Conservation (phyloP, 2,113 vertebrate species). For the Sander vitreus region DNA sequence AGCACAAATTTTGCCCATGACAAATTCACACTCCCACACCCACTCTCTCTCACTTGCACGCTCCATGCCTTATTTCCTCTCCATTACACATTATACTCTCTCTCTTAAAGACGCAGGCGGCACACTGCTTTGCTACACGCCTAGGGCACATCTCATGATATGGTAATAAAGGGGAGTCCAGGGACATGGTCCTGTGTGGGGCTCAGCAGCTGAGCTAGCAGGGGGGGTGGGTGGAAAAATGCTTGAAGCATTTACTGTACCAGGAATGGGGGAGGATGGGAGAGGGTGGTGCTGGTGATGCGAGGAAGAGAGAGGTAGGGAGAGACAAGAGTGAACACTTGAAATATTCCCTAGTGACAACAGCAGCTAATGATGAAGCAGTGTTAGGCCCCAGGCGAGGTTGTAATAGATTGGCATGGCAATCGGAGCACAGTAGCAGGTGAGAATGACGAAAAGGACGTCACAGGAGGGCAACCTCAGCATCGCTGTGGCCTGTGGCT, state of each 20-base stretch:
- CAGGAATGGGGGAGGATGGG: constrained; percentile 28
- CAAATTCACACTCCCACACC: constrained; percentile 73
- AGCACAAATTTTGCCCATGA: constrained; percentile 70
- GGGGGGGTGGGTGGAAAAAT: constrained; percentile 19
- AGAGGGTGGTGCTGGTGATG: constrained; percentile 39
- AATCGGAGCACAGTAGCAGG: constrained; percentile 50
- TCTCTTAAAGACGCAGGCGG: constrained; percentile 84
- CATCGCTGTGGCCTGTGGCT: constrained; percentile 35
- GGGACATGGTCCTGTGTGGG: constrained; percentile 66
- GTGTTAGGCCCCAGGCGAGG: constrained; percentile 53
- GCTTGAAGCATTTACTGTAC: constrained; percentile 60
- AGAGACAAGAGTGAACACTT: constrained; percentile 56
- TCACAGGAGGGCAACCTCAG: constrained; percentile 49
- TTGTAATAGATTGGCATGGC: constrained; percentile 62
- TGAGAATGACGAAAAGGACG: constrained; percentile 41
- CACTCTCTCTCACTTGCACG: constrained; percentile 67
- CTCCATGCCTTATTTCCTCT: constrained; percentile 70
- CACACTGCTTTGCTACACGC: constrained; percentile 77
- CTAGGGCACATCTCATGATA: constrained; percentile 73
- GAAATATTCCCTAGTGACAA: constrained; percentile 65
- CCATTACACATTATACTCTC: constrained; percentile 66
- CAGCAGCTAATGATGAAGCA: constrained; percentile 69
- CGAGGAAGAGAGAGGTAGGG: constrained; percentile 17
- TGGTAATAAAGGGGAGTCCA: constrained; percentile 73
- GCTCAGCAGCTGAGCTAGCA: constrained; percentile 49